A percentile compares a stretch with the other conserved stretches of the same genome.
phyloP scores from a whole-genome alignment of 2,888 invertebrate genomes.

The Scaptomyza flava region DNA sequence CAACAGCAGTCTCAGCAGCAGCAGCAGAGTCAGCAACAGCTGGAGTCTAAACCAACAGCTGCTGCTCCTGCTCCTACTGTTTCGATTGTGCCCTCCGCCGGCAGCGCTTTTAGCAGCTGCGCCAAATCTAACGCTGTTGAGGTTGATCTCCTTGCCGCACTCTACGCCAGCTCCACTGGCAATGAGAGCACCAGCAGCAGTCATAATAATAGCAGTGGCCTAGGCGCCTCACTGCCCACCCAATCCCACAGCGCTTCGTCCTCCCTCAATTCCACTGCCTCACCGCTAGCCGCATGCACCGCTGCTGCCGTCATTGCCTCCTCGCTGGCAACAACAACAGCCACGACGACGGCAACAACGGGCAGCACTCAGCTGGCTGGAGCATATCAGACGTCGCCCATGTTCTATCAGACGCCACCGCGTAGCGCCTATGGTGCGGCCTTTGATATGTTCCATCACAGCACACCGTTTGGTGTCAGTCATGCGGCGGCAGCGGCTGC shows the following conservation, averaged over 20 bases:
- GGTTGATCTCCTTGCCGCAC: conserved; percentile 74
- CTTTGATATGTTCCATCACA: conserved; percentile 85
- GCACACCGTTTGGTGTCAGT: conserved; percentile 84
- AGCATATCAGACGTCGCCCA: conserved; percentile 79
- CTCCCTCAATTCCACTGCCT: conserved; percentile 77
- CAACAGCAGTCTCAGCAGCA: conserved; percentile 37
- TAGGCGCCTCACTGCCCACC: conserved; percentile 79
- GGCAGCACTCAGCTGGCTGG: conserved; percentile 66
- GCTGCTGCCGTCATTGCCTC: conserved; percentile 60
- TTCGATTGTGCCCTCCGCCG: conserved; percentile 80
- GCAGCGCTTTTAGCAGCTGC: conserved; percentile 81
- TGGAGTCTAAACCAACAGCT: conserved; percentile 27
- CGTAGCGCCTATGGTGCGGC: conserved; percentile 82
- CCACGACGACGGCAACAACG: conserved; percentile 49
- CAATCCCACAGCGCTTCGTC: conserved; percentile 79
- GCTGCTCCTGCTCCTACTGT: conserved; percentile 29
- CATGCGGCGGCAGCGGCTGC: conserved; percentile 79
- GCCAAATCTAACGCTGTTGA: conserved; percentile 57
- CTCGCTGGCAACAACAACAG: conserved; percentile 42
- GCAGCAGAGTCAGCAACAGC: conserved; percentile 16
- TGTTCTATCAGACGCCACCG: conserved; percentile 84
- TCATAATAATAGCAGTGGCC: conserved; percentile 76
- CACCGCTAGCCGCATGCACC: conserved; percentile 69
- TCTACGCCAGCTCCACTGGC: conserved; percentile 67
- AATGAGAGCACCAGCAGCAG: conserved; percentile 24